Evolutionary conservation across 1,140 invertebrate species (phyloP).

Genomic region (Drosophila dunni): DNA sequence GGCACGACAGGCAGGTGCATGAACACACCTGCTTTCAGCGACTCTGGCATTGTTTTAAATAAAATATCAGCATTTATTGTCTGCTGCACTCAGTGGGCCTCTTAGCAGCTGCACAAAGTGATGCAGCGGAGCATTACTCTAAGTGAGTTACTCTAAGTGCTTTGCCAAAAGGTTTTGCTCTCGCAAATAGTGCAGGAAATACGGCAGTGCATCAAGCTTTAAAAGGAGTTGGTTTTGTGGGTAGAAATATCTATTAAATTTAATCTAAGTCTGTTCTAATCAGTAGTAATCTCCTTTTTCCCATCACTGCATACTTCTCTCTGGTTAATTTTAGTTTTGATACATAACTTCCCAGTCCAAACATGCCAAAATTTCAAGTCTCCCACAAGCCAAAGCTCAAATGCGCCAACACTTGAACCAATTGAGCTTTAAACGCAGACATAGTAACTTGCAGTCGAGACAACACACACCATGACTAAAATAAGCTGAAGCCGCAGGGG

Average conservation of each 20-base stretch:
- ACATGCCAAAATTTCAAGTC: not conserved
- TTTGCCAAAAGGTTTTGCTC: slow-evolving; percentile 14
- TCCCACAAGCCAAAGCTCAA: slow-evolving; percentile 34
- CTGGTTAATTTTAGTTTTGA: slow-evolving; percentile 51
- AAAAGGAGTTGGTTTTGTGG: no score
- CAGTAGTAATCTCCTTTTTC: not conserved
- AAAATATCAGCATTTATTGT: slow-evolving; percentile 79
- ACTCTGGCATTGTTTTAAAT: slow-evolving; percentile 59
- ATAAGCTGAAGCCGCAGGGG: slow-evolving; percentile 18
- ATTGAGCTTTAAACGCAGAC: slow-evolving; percentile 74
- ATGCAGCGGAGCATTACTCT: not conserved
- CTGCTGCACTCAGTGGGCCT: slow-evolving; percentile 62
- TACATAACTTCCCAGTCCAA: no score
- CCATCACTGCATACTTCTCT: not conserved
- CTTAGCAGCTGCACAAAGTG: slow-evolving; percentile 39
- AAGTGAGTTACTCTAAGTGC: slow-evolving; percentile 51
- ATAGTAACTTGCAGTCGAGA: slow-evolving; percentile 43
- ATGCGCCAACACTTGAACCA: slow-evolving; percentile 67
- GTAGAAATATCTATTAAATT: no score
- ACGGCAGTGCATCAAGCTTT: no score
- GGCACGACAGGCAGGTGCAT: slow-evolving; percentile 25
- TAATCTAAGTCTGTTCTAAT: no score
- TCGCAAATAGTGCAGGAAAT: no score
- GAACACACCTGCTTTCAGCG: slow-evolving; percentile 60
- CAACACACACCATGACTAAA: slow-evolving; percentile 8